phyloP scores from a whole-genome alignment of 2,797 vertebrate genomes.

The Distichodus sexfasciatus region DNA sequence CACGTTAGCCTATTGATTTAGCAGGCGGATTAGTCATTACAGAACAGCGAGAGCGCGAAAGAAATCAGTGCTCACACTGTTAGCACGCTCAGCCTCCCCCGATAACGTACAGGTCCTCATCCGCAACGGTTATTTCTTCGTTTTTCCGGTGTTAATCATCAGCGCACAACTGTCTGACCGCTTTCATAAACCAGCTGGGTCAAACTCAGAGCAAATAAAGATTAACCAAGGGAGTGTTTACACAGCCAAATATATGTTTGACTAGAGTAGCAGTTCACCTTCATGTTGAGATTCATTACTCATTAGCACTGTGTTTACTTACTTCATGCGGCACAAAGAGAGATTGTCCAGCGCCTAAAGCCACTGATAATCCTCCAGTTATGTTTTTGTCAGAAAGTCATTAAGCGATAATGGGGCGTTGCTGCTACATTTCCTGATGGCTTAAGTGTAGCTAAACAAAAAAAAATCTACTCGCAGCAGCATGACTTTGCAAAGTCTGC shows the following conservation, averaged over 20 bases:
- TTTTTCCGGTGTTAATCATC: slow-evolving; percentile 53
- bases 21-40: slow-evolving; percentile 40
- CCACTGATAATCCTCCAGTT: not conserved
- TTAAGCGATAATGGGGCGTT: not conserved
- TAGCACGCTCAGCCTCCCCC: not conserved
- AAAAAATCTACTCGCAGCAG: not conserved
- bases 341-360: not conserved
- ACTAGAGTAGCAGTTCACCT: slow-evolving; percentile 22
- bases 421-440: not conserved
- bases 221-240: slow-evolving; percentile 58
- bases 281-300: slow-evolving; percentile 37
- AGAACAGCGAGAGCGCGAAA: slow-evolving; percentile 30
- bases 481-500: too few species aligned
- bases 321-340: not conserved
- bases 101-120: too few species aligned
- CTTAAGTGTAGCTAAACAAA: not conserved
- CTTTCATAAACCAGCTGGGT: slow-evolving; percentile 43
- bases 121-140: too few species aligned
- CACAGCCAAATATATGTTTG: slow-evolving; percentile 43
- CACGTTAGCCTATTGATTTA: slow-evolving; percentile 30
- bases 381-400: slow-evolving; percentile 8
- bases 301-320: slow-evolving; percentile 23
- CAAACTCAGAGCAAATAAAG: slow-evolving; percentile 51
- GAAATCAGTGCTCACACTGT: not conserved
- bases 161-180: slow-evolving; percentile 47